phyloP scores from a whole-genome alignment of 1,140 invertebrate species.

The Brachionus calyciflorus region DNA sequence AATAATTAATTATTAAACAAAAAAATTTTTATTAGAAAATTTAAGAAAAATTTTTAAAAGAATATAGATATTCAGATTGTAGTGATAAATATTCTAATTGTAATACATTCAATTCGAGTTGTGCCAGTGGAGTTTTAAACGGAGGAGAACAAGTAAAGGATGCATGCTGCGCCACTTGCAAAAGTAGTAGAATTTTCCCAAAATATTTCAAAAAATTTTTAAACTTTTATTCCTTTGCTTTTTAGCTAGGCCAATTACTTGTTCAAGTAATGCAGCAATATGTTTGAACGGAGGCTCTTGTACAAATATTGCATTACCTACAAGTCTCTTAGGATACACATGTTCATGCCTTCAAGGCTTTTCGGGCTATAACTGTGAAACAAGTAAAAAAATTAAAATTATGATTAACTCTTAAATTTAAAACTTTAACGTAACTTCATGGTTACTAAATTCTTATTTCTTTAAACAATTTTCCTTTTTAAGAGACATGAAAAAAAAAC shows the following conservation, averaged over 20 bases:
- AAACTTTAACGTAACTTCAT: too few relatives aligned
- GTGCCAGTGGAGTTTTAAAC: background rate
- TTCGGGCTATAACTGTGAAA: slow-evolving; percentile 1
- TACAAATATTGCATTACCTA: background rate
- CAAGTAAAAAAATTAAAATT: too few relatives aligned
- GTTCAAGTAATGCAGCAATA: background rate
- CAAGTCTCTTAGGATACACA: background rate
- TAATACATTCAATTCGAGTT: background rate
- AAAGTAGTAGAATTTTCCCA: background rate
- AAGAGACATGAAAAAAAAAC: too few relatives aligned
- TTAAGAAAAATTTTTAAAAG: background rate
- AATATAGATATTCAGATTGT: background rate
- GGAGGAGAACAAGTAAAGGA: background rate
- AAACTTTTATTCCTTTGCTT: background rate
- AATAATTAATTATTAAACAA: too few relatives aligned
- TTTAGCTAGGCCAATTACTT: slow-evolving; percentile 3
- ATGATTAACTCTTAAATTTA: too few relatives aligned
- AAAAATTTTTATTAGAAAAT: too few relatives aligned
- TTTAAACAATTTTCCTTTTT: too few relatives aligned
- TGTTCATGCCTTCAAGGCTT: background rate
- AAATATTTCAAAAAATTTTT: background rate
- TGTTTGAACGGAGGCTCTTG: slow-evolving; percentile 24
- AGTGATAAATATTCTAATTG: slow-evolving; percentile 12
- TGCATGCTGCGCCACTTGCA: background rate
- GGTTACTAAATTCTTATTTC: too few relatives aligned